A percentile compares a stretch with the other conserved stretches of the same genome.
These are phyloP conservation scores for Norana najaformis DNA, from an alignment of 2,888 invertebrate genomes.

Conservation along the genomic window DNA sequence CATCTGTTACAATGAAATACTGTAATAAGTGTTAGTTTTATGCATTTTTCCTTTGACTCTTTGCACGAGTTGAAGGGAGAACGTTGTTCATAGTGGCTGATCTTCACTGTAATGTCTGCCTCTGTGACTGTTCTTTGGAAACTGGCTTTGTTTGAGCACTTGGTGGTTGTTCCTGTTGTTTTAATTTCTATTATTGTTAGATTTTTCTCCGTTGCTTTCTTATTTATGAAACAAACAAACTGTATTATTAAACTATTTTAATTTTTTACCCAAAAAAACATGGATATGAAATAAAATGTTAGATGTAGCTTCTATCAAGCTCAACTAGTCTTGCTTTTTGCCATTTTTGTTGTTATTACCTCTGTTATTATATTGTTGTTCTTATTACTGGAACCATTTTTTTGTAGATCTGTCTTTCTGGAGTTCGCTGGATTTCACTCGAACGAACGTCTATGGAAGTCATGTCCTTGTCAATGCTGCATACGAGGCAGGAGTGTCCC, in stretches of 20 bases:
- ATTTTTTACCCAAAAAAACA: too few relatives aligned
- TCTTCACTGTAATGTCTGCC: too few relatives aligned
- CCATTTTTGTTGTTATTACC: background rate
- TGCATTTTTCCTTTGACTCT: too few relatives aligned
- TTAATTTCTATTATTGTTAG: background rate
- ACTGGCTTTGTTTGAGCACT: too few relatives aligned
- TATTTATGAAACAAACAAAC: too few relatives aligned
- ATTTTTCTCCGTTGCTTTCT: background rate
- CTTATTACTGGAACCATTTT: background rate
- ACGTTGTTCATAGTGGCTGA: too few relatives aligned
- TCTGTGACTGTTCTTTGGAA: too few relatives aligned
- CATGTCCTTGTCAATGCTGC: constrained; percentile 48
- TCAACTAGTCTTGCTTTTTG: background rate
- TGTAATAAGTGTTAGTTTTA: too few relatives aligned
- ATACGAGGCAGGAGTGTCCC: constrained; percentile 43
- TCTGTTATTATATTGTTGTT: background rate
- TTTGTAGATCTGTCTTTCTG: constrained; percentile 47
- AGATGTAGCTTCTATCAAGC: background rate
- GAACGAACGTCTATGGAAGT: constrained; percentile 48
- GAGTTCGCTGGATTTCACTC: constrained; percentile 48
- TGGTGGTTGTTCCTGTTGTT: background rate
- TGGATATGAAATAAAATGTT: background rate
- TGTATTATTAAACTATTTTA: too few relatives aligned
- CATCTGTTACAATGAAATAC: too few relatives aligned
- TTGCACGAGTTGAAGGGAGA: too few relatives aligned